phyloP scores from a whole-genome alignment of 2,888 invertebrate species.

The Carpatolechia fugitivella region DNA sequence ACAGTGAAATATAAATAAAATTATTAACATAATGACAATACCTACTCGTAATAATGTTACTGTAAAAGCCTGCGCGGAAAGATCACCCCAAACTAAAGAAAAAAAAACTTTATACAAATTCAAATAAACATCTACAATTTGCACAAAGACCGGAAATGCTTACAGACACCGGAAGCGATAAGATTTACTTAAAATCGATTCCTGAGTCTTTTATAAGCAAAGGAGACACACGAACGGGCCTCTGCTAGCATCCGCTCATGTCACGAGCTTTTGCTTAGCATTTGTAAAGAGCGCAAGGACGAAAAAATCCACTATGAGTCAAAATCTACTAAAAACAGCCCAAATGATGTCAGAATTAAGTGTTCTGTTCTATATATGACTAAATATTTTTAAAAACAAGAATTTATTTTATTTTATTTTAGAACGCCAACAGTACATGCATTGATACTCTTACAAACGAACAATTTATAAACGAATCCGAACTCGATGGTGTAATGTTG shows the following conservation, averaged over 20 bases:
- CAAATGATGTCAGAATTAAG: background rate
- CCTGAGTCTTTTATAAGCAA: constrained; percentile 26
- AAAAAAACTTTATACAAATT: background rate
- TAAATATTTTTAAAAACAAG: no score
- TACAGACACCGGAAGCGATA: constrained; percentile 48
- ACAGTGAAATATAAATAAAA: no score
- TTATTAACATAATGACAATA: no score
- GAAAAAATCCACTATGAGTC: constrained; percentile 5
- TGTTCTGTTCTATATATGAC: background rate
- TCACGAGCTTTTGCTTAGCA: background rate
- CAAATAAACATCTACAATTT: constrained; percentile 8
- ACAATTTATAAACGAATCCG: no score
- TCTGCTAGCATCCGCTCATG: constrained; percentile 24
- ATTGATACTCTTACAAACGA: no score
- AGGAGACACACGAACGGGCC: constrained; percentile 17
- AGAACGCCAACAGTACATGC: no score
- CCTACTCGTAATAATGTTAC: no score
- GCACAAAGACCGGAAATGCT: constrained; percentile 31
- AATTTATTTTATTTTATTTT: no score
- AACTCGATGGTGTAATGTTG: no score
- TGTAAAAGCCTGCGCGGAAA: no score
- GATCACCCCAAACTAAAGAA: no score
- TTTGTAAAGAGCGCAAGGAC: constrained; percentile 16
- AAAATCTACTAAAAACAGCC: background rate
- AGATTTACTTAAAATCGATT: constrained; percentile 59